Evolutionary conservation across 2,797 vertebrate species (phyloP), one percentile per base, ranked within the genome.

Genomic region (Hyperoplus lanceolatus): DNA sequence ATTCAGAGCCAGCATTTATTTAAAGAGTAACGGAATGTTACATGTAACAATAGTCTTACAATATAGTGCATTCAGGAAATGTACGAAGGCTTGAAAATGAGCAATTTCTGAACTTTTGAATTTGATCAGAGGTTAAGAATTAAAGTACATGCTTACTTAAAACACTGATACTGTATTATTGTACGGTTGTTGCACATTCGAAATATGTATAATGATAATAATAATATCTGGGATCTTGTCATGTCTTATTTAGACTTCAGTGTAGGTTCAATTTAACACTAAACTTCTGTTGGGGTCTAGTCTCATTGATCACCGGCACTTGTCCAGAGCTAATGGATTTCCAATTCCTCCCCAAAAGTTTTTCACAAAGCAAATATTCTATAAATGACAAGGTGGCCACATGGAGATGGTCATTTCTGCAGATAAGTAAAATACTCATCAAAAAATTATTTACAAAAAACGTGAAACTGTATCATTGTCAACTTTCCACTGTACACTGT

Each of bases 61-160:
- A 62, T 64, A 38, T 82, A 77, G 70, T 85, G 82, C 80, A 79
- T 83, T 70, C 62, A 66, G 57, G 61, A 80, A 75, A 56, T 39
- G 18, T 49, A 48, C 75, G 4, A 80, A 38, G 65, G 63, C n/a
- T 54, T 65, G 15, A 29, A 29, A 29, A 62, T 53, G 7, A 41
- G 36, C 12, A 3, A 16, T n/a, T 57, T 61, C 6, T 43, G 45
- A 73, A 46, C 13, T 57, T 55, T 55, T 48, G 11, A 10, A 60
- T 60, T 53, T 62, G 39, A 75, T 42, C 13, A 53, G 57, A 61
- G 59, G 1, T 15, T 46, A 48, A 36, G 2, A 21, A 71, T 21
- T 39, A 45, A 29, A 29, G 29, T 29, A 29, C 29, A 29, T 29
- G 29, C 29, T 29, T 29, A 29, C 29, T 29, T 29, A 29, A 29